Conservation (phyloP, 2,888 invertebrate genomes). For the Strigamia transsilvanica region DNA sequence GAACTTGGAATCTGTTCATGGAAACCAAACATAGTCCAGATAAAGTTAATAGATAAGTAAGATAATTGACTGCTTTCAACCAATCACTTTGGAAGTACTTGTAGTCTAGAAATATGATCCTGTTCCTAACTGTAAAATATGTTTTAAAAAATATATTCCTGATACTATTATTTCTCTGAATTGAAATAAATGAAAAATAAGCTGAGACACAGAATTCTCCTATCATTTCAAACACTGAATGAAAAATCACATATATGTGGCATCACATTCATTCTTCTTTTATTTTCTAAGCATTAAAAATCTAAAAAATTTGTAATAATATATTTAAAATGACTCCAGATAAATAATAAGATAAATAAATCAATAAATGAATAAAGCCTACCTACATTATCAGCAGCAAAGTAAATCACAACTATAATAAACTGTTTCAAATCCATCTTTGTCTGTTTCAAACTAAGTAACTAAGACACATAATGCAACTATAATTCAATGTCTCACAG, state of each 20-base stretch:
- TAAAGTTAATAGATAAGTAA: constrained; percentile 12
- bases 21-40: constrained; percentile 18
- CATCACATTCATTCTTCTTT: no score
- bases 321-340: no score
- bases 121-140: no score
- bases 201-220: neutral
- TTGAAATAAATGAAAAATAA: no score
- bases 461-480: neutral
- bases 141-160: no score
- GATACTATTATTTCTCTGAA: no score
- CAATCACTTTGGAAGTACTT: neutral
- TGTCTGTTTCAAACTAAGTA: neutral
- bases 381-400: neutral
- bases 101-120: neutral
- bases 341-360: neutral
- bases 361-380: neutral
- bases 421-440: neutral
- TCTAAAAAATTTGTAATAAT: neutral
- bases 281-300: neutral
- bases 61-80: neutral
- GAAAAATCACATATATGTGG: neutral
- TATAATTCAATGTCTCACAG: neutral
- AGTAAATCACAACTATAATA: neutral
- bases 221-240: neutral
- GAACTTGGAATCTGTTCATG: neutral